Percentiles rank a stretch among this genome's conserved stretches.
phyloP scores from a whole-genome alignment of 2,888 invertebrate genomes.

The Drosophila infuscata region DNA sequence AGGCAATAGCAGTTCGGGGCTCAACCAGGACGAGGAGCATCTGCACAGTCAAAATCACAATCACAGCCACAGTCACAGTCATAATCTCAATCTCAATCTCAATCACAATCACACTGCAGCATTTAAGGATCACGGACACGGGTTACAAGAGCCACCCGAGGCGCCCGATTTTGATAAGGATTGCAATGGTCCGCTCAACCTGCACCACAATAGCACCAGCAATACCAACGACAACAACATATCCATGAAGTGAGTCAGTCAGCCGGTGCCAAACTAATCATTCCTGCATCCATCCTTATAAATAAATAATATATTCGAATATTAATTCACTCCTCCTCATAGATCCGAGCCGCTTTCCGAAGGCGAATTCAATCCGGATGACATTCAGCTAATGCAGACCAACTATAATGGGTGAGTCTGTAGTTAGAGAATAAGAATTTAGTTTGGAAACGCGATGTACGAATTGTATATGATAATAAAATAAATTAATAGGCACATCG shows the following conservation, averaged over 20 bases:
- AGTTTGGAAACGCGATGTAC: no score
- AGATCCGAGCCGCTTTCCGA: constrained; percentile 84
- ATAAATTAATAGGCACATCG: neutral
- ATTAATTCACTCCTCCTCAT: neutral
- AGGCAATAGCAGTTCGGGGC: neutral
- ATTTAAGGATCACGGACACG: constrained; percentile 53
- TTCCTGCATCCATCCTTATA: neutral
- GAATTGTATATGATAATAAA: neutral
- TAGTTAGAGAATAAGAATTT: neutral
- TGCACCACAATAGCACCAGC: constrained; percentile 67
- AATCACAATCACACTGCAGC: constrained; percentile 45
- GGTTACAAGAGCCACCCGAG: constrained; percentile 60
- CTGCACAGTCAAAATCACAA: constrained; percentile 35
- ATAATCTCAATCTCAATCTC: constrained; percentile 28
- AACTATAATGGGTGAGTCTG: constrained; percentile 83
- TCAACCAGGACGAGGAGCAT: constrained; percentile 30
- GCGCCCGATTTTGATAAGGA: constrained; percentile 76
- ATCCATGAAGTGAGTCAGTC: constrained; percentile 79
- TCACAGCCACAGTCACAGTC: constrained; percentile 41
- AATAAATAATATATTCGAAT: neutral
- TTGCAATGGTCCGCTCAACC: constrained; percentile 78
- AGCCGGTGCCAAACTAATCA: neutral
- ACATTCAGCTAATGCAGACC: constrained; percentile 84
- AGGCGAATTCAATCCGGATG: constrained; percentile 84
- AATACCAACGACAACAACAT: constrained; percentile 75